Base-by-base conservation (phyloP, 1,140 invertebrate genomes). In the Zaprionus tsacasi region DNA sequence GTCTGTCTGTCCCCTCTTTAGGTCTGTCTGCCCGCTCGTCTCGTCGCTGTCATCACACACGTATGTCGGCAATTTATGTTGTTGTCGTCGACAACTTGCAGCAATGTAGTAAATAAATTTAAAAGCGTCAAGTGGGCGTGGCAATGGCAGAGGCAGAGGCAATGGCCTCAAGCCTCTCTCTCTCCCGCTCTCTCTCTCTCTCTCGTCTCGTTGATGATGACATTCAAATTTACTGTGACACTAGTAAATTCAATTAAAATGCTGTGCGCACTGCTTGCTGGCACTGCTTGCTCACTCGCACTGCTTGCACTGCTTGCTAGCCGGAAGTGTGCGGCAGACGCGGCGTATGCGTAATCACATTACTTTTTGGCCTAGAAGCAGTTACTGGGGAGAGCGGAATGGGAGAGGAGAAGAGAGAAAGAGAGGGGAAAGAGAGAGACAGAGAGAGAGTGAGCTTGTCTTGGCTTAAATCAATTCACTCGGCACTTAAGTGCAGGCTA, bases 171-270 rank as follows among this genome's bases (percentile, higher is more conserved):
- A 70, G 82, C 76, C 74, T 21, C 21, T 21, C 21, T 21, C 21
- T 21, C 21, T 21, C 21, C n/a, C n/a, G n/a, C n/a, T 21, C 21
- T 21, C 21, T 21, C 21, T 21, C 21, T 21, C 21, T 2, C 21
- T 21, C 27, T 30, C 27, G 27, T 30, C 68, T n/a, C 50, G 63
- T 58, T 68, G 75, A 81, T 73, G 73, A 80, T 79, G 74, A 88
- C 79, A 79, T 81, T 81, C 59, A 77, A 82, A 78, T 79, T 76
- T 72, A 70, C 73, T 86, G 68, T 78, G 74, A 86, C 79, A 86
- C 72, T 74, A 90, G 79, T 70, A 78, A 90, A 91, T 90, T 90
- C 80, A 90, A 90, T 90, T 90, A 90, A 90, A 90, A 90, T 72
- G 56, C 69, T 81, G 67, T 76, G 69, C 66, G 69, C 69, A 68